Conservation (phyloP, 2,888 invertebrate genomes). For the Ectemnius lituratus region DNA sequence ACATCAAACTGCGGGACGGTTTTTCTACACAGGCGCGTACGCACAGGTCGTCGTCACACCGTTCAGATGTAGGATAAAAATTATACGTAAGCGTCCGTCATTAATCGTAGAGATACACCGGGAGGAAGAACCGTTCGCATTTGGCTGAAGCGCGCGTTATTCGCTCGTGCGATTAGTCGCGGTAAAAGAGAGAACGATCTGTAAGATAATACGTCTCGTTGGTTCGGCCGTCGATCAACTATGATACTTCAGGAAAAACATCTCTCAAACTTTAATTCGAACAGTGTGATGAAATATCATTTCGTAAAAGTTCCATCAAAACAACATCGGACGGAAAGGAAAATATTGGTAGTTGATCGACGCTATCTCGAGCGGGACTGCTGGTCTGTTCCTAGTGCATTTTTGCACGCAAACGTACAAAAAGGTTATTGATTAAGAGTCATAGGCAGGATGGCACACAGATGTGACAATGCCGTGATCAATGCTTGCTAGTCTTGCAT, state of each 20-base stretch:
- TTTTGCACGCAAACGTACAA: slow-evolving; percentile 59
- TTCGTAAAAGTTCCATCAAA: too few relatives aligned
- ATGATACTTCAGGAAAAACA: background rate
- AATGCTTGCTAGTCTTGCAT: slow-evolving; percentile 55
- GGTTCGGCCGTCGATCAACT: slow-evolving; percentile 17
- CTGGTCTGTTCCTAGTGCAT: slow-evolving; percentile 62
- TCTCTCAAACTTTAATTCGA: background rate
- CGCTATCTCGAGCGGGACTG: slow-evolving; percentile 28
- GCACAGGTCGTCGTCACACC: slow-evolving; percentile 17
- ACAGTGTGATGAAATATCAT: background rate
- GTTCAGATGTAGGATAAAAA: slow-evolving; percentile 38
- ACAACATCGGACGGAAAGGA: background rate
- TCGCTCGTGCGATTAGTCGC: slow-evolving; percentile 35
- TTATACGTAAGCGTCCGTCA: slow-evolving; percentile 45
- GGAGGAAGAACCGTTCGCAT: slow-evolving; percentile 31
- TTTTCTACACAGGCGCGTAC: slow-evolving; percentile 39
- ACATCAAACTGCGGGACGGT: slow-evolving; percentile 57
- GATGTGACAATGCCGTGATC: slow-evolving; percentile 52
- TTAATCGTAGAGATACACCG: slow-evolving; percentile 12
- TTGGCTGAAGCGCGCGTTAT: slow-evolving; percentile 34
- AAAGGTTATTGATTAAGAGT: slow-evolving; percentile 55
- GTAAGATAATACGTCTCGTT: slow-evolving; percentile 47
- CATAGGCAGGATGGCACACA: slow-evolving; percentile 45
- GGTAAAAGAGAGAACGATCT: slow-evolving; percentile 45
- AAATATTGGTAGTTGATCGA: slow-evolving; percentile 24